A percentile compares a stretch with the other conserved stretches of the same genome.
These are phyloP conservation scores for Potorous gilbertii DNA, from an alignment of 2,797 vertebrate genomes.

Conservation along the genomic window DNA sequence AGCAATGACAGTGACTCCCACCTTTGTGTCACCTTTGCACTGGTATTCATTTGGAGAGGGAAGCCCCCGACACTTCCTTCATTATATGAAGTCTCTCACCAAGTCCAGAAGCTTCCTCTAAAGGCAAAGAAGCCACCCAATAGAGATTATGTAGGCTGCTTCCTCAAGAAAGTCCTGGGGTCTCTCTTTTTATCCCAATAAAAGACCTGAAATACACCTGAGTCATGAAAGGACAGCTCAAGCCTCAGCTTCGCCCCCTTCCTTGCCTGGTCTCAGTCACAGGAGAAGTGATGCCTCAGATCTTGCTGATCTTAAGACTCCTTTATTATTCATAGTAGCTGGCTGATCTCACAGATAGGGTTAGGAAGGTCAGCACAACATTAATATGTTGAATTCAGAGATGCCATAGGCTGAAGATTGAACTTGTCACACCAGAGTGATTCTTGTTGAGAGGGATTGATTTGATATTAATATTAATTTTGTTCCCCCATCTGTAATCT, in stretches of 20 bases:
- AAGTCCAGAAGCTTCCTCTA: background rate
- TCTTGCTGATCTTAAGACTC: conserved; percentile 83
- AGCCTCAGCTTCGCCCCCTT: conserved; percentile 22
- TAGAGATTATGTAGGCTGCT: background rate
- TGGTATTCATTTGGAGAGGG: background rate
- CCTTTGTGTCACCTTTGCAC: background rate
- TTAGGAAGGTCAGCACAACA: conserved; percentile 86
- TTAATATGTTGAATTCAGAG: conserved; percentile 80
- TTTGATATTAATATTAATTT: conserved; percentile 97
- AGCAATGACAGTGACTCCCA: background rate
- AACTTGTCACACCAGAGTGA: conserved; percentile 95
- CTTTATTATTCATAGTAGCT: conserved; percentile 93
- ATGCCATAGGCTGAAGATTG: conserved; percentile 88
- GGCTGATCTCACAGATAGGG: conserved; percentile 84
- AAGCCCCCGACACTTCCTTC: background rate
- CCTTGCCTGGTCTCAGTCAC: background rate
- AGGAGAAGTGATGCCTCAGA: conserved; percentile 58
- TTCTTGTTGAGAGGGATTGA: conserved; percentile 88
- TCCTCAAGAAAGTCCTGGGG: conserved; percentile 16
- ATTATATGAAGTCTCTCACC: background rate
- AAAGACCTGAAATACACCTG: conserved; percentile 39
- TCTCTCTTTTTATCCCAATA: conserved; percentile 13
- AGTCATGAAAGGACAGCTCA: background rate
- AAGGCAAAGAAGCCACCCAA: conserved; percentile 24
- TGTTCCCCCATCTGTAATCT: conserved; percentile 81